Evolutionary conservation across 2,797 vertebrate species (phyloP), one percentile per base, ranked within the genome.

Genomic region (Carduelis carduelis): DNA sequence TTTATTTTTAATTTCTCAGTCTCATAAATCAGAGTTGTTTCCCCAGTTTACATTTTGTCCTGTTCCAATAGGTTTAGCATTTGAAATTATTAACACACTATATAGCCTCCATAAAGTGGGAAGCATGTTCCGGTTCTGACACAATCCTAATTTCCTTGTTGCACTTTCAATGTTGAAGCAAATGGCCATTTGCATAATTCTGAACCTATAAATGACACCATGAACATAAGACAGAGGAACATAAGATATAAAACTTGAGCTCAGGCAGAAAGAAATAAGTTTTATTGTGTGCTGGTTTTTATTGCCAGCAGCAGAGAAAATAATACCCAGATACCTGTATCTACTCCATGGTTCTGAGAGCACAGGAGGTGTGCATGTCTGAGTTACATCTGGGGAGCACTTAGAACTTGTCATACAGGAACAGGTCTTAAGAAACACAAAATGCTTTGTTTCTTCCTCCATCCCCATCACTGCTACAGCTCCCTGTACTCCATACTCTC

Each of bases 1-100:
- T 93, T 83, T 82, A 71, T 87, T 95, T 94, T 87, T 72, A 60
- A 80, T 85, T 96, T 87, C n/a, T 64, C 35, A 23, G 1, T 80
- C n/a, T 74, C 52, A 39, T 87, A 76, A 87, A 83, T 27, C 49
- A 59, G 12, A 2, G 0, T 44, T 87, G 44, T 66, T 90, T 70
- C 57, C 22, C 69, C 23, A 28, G n/a, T 92, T 91, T 89, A 43
- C 24, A 26, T 89, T 86, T 91, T 81, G 26, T 59, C 27, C 66
- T 63, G 6, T 79, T 82, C 55, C 77, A 63, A 34, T 83, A 61
- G 20, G 30, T 50, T 80, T 66, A 90, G 9, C 27, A 37, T 59
- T 79, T 78, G 41, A 41, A 89, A 34, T 72, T 90, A 19, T 37
- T 90, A 69, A 74, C 55, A 76, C 1, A 14, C 55, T 60, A 71